Base-by-base conservation (phyloP, 2,797 vertebrate species). In the Aulostomus chinensis region DNA sequence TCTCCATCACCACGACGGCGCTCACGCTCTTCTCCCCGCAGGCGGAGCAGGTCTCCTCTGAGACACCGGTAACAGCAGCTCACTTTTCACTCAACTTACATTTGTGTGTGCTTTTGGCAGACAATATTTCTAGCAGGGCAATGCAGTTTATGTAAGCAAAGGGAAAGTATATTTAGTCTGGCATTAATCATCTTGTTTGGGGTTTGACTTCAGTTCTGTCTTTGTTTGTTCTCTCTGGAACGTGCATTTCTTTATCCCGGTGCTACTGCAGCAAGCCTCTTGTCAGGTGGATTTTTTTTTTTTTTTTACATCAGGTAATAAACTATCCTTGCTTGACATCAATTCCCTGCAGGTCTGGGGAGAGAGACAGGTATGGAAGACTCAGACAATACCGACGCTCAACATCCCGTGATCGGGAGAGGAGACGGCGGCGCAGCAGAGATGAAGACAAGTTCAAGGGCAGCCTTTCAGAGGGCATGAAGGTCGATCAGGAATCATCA, bases 381-480 rank as follows among this genome's bases (percentile, higher is more conserved):
- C 91, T 90, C 55, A 90, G 96, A 21, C 88, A 93, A 64, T 90
- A 86, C 57, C 90, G 96, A 9, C 90, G 96, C 36, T 98, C 97
- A 9, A 91, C 51, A 8, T 96, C 95, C n/a, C 92, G 96, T 2
- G 93, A 96, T 63, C 90, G 92, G 9, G 87, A 68, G 2, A 74
- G 90, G 38, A 93, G 96, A 8, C 89, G 94, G 43, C 84, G 96
- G 52, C 92, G 94, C 60, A 94, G 91, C 87, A 90, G 94, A 86
- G 94, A 94, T 26, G 97, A 98, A 86, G 97, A 99, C 83, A 98
- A 96, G 84, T 99, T 96, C 82, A 99, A 99, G 86, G 97, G 97
- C 35, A 98, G 96, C 55, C 93, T 99, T 26, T 99, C 97, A 7
- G 97, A 99, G 86, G 97, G 97, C 52, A 98, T 98, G 97, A 99